Conservation (phyloP, 2,113 vertebrate species). For the Anarhynchus alexandrinus region DNA sequence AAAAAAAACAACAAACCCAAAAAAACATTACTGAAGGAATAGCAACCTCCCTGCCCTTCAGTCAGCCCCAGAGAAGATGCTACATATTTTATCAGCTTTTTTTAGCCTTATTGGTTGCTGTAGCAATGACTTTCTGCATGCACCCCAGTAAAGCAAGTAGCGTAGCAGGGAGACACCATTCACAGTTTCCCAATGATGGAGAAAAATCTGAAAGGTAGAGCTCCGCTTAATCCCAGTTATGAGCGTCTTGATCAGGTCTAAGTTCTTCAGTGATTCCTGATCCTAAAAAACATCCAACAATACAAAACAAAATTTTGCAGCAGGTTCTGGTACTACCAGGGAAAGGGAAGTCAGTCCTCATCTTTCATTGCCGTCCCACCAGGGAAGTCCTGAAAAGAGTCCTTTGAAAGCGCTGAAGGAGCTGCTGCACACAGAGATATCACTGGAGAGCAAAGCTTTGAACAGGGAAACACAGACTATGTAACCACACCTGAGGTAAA, state of each 20-base stretch:
- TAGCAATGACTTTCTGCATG: background rate
- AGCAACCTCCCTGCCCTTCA: background rate
- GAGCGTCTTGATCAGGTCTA: too few relatives aligned
- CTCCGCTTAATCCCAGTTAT: background rate
- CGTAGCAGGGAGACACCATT: background rate
- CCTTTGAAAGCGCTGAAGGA: background rate
- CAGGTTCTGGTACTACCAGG: background rate
- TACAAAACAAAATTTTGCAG: background rate
- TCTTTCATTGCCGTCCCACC: background rate
- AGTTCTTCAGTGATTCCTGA: background rate
- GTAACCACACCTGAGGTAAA: background rate
- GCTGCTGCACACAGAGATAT: background rate
- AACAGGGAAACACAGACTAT: background rate
- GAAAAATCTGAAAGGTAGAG: background rate
- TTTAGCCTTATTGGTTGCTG: background rate
- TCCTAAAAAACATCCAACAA: background rate
- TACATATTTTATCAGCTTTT: background rate
- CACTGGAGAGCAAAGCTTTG: background rate
- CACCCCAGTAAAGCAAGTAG: background rate
- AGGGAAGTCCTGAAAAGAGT: background rate
- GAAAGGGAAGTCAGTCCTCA: background rate
- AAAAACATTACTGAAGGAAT: background rate
- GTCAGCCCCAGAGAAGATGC: background rate
- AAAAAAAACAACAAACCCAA: background rate
- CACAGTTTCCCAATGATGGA: background rate